phyloP scores from a whole-genome alignment of 2,113 vertebrate species.

The Oreochromis tanganicae region DNA sequence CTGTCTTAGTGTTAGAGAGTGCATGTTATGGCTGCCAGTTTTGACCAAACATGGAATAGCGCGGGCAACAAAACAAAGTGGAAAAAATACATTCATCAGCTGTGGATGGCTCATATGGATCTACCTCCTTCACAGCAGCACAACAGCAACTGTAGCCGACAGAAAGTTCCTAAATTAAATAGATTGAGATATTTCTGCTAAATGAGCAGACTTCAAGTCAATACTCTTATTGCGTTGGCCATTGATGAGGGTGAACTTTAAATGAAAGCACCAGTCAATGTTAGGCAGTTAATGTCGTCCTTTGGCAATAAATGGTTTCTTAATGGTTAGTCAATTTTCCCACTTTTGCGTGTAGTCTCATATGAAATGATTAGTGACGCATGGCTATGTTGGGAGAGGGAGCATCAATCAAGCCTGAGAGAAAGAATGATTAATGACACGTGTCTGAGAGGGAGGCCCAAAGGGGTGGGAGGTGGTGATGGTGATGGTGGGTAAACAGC shows the following conservation, averaged over 20 bases:
- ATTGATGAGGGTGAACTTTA: conserved; percentile 31
- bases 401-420: conserved; percentile 60
- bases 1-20: conserved; percentile 15
- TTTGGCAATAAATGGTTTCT: conserved; percentile 58
- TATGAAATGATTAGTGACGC: conserved; percentile 68
- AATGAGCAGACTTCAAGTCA: neutral
- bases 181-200: neutral
- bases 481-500: neutral
- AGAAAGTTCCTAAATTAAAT: neutral
- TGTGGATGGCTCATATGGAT: neutral
- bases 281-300: conserved; percentile 39
- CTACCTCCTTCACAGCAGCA: neutral
- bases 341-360: conserved; percentile 43
- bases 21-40: neutral
- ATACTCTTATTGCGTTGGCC: neutral
- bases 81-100: conserved; percentile 2
- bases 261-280: conserved; percentile 47
- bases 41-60: neutral
- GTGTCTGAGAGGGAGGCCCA: conserved; percentile 25
- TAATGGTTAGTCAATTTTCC: conserved; percentile 62
- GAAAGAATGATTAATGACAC: conserved; percentile 55
- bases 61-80: neutral
- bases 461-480: neutral
- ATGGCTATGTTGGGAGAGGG: conserved; percentile 41
- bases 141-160: neutral